Evolutionary conservation across 2,113 vertebrate genomes (phyloP).

Genomic region (Ia io): DNA sequence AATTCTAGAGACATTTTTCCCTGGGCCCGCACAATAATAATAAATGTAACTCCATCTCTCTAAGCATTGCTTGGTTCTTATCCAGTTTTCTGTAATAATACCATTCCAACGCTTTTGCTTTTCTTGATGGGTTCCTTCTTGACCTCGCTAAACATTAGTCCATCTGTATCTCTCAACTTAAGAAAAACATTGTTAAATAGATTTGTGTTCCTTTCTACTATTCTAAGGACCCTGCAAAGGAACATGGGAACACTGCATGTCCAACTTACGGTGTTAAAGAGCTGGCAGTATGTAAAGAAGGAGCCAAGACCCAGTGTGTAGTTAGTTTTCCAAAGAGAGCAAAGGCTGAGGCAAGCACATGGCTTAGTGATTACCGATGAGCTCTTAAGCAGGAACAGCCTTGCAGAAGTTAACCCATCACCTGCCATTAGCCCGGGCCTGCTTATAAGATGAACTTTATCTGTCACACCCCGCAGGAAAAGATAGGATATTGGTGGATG

Average conservation of each 20-base stretch:
- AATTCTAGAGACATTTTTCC: too few species aligned
- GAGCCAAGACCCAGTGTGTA: not conserved
- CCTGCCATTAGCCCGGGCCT: not conserved
- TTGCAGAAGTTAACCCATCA: not conserved
- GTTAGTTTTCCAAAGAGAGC: not conserved
- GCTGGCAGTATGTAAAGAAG: not conserved
- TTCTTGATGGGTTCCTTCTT: not conserved
- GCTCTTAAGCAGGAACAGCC: not conserved
- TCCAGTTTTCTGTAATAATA: not conserved
- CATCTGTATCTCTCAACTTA: not conserved
- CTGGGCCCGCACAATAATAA: too few species aligned
- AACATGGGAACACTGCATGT: not conserved
- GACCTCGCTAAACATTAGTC: not conserved
- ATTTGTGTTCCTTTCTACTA: not conserved
- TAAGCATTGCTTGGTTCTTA: too few species aligned
- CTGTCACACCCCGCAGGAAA: not conserved
- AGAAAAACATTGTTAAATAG: not conserved
- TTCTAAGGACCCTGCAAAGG: not conserved
- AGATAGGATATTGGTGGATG: accelerated
- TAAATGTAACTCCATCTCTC: too few species aligned
- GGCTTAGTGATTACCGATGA: not conserved
- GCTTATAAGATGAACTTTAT: not conserved
- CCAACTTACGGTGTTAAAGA: not conserved
- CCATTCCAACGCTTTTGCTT: not conserved
- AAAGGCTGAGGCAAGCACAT: not conserved